Evolutionary conservation across 2,113 vertebrate species (phyloP).

Genomic region (Aspidoscelis tigris): DNA sequence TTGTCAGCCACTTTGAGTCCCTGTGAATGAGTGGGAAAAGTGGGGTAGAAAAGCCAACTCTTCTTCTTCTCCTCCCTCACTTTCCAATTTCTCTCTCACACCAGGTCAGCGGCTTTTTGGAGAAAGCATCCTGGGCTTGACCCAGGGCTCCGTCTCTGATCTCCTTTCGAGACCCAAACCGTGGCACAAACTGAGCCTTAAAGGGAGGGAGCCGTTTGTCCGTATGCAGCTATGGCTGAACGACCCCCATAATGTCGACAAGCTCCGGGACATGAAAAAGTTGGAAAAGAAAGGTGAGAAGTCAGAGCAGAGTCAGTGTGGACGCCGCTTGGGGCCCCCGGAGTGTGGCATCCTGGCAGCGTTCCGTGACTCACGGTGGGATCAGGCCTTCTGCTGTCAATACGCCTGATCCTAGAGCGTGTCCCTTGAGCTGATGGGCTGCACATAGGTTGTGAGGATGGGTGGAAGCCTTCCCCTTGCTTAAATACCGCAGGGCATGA

Average conservation of each 20-base stretch:
- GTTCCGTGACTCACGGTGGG: too few relatives aligned
- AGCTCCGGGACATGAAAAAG: conserved; percentile 96
- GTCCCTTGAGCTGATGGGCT: neutral
- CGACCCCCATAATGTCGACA: conserved; percentile 95
- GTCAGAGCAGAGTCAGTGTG: accelerated
- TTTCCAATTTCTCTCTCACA: conserved; percentile 56
- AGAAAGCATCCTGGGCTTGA: conserved; percentile 96
- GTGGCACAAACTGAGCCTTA: conserved; percentile 98
- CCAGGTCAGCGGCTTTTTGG: conserved; percentile 97
- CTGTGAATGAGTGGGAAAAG: too few relatives aligned
- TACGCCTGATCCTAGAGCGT: too few relatives aligned
- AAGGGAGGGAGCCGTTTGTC: conserved; percentile 96
- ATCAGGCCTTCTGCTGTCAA: too few relatives aligned
- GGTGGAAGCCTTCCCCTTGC: neutral
- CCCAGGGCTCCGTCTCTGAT: conserved; percentile 97
- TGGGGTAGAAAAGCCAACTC: too few relatives aligned
- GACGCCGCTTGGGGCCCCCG: neutral
- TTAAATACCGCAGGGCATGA: too few relatives aligned
- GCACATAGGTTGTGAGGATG: neutral
- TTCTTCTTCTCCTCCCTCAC: conserved; percentile 23
- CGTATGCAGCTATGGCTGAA: conserved; percentile 99
- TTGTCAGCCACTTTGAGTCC: too few relatives aligned
- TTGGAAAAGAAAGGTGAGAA: conserved; percentile 96
- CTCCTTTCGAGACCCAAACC: conserved; percentile 97
- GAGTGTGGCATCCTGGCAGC: too few relatives aligned